phyloP scores from a whole-genome alignment of 2,888 invertebrate genomes.

The Tiliacea aurago region DNA sequence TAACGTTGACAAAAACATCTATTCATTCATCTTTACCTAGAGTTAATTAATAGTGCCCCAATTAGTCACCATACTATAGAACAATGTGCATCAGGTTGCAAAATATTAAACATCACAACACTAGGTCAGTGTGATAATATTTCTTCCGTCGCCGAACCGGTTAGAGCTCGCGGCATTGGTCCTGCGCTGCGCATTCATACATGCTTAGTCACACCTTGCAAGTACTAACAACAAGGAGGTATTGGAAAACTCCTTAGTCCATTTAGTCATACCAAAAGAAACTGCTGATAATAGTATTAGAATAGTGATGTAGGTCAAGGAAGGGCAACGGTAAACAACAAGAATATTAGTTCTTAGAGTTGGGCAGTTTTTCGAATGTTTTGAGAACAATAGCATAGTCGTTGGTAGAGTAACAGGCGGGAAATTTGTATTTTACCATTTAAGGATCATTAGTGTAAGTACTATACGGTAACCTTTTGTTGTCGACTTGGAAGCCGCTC shows the following conservation, averaged over 20 bases:
- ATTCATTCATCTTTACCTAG: conserved; percentile 25
- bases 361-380: background rate
- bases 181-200: conserved; percentile 44
- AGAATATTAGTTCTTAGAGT: conserved; percentile 12
- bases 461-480: background rate
- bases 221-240: conserved; percentile 22
- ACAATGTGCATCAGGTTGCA: conserved; percentile 35
- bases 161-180: conserved; percentile 45
- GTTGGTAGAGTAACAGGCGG: background rate
- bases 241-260: conserved; percentile 55
- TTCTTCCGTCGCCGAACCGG: conserved; percentile 63
- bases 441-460: background rate
- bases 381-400: conserved; percentile 2
- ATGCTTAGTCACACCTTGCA: conserved; percentile 56
- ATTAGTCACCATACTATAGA: conserved; percentile 32
- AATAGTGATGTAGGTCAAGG: conserved; percentile 25
- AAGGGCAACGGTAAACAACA: conserved; percentile 27
- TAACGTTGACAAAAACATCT: conserved; percentile 14
- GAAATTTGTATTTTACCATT: conserved; percentile 1
- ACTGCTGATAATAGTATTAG: conserved; percentile 27
- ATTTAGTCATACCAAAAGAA: conserved; percentile 53
- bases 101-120: conserved; percentile 52
- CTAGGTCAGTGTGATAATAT: conserved; percentile 63
- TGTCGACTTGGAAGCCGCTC: background rate
- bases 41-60: conserved; percentile 32